phyloP scores from a whole-genome alignment of 2,797 vertebrate genomes.

The Sebastes diploproa region DNA sequence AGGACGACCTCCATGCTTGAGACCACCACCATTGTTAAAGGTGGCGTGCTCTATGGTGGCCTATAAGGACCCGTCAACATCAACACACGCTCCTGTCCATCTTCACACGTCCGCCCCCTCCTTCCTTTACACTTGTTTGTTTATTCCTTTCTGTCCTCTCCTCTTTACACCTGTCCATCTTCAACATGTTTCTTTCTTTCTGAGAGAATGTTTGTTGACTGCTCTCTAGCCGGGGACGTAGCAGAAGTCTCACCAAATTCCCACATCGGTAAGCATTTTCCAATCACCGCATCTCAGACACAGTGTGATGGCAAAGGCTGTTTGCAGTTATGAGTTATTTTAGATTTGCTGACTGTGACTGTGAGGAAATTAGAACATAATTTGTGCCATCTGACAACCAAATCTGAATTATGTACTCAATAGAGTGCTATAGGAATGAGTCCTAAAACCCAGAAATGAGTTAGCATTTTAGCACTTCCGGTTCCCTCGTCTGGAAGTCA shows the following conservation, averaged over 20 bases:
- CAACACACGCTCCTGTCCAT: conserved; percentile 38
- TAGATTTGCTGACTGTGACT: background rate
- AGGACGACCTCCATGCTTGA: conserved; percentile 54
- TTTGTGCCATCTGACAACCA: background rate
- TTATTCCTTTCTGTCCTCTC: conserved; percentile 6
- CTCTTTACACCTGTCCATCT: conserved; percentile 33
- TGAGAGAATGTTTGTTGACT: background rate
- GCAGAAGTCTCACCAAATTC: background rate
- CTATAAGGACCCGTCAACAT: conserved; percentile 42
- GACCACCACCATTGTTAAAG: conserved; percentile 64
- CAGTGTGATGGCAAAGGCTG: background rate
- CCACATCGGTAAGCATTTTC: conserved; percentile 8
- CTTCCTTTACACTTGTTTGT: conserved; percentile 31
- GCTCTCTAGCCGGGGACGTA: background rate
- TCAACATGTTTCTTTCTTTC: background rate
- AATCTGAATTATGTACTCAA: background rate
- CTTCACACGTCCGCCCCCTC: conserved; percentile 35
- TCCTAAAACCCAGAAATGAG: no score
- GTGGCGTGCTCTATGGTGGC: conserved; percentile 50
- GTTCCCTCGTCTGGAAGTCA: no score
- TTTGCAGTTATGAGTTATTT: background rate
- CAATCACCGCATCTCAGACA: conserved; percentile 2
- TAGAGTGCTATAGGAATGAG: no score
- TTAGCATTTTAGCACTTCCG: no score
- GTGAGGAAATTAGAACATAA: background rate